A percentile compares a stretch with the other conserved stretches of the same genome.
Conservation (phyloP, 2,113 vertebrate genomes). For the Pituophis catenifer region DNA sequence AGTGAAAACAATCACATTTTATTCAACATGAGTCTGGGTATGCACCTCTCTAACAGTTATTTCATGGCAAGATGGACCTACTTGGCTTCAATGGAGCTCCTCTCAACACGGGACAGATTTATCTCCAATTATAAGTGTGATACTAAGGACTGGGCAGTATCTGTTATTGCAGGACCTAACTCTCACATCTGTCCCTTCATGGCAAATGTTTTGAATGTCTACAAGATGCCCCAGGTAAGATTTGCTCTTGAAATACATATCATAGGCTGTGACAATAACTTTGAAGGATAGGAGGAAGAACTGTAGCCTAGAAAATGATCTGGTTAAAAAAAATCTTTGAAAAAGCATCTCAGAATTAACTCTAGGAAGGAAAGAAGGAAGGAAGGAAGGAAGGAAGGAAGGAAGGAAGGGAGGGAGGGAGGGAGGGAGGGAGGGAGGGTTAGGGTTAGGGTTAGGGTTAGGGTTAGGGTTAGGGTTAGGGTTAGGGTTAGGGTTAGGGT, state of each 20-base stretch:
- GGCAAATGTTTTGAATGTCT: not conserved
- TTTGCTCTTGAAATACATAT: not conserved
- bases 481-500: no score
- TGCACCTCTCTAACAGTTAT: conserved; percentile 1
- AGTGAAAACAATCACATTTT: not conserved
- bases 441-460: no score
- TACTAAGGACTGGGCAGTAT: not conserved
- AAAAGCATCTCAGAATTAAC: not conserved
- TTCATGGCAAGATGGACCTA: not conserved
- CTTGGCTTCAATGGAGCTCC: not conserved
- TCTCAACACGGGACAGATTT: not conserved
- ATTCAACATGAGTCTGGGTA: not conserved
- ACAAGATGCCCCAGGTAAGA: conserved; percentile 10
- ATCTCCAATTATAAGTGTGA: not conserved
- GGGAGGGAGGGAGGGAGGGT: no score
- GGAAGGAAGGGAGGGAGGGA: no score
- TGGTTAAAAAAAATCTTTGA: not conserved
- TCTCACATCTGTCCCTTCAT: not conserved
- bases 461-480: no score
- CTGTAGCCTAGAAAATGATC: not conserved
- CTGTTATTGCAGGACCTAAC: not conserved
- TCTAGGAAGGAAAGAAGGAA: no score
- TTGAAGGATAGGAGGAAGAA: not conserved
- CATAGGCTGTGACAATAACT: not conserved
- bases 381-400: no score